Percentiles rank a stretch among this genome's conserved stretches.
phyloP scores from a whole-genome alignment of 2,797 vertebrate genomes.

The Champsocephalus esox region DNA sequence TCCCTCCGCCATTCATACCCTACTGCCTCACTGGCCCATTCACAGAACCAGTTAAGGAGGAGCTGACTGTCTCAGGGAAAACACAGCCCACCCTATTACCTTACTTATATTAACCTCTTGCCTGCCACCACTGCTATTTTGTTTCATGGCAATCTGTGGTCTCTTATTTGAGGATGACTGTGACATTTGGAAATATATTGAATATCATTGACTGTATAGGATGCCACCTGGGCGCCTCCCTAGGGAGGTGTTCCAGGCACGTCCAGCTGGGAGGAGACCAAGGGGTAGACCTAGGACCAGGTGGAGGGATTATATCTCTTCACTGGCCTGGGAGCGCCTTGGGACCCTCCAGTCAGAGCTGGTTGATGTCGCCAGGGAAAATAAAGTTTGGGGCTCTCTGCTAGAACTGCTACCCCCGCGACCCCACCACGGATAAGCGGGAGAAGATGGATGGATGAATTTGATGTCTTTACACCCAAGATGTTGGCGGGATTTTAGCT shows the following conservation, averaged over 20 bases:
- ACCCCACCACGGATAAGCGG: no score
- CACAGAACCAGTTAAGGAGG: conserved; percentile 82
- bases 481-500: neutral
- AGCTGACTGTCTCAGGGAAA: conserved; percentile 75
- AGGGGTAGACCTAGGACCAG: no score
- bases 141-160: neutral
- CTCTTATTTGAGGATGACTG: neutral
- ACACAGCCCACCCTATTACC: conserved; percentile 76
- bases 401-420: no score
- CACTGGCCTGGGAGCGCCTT: no score
- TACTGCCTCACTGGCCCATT: conserved; percentile 81
- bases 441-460: no score
- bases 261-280: no score
- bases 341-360: no score
- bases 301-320: no score
- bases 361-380: no score
- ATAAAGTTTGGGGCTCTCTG: no score
- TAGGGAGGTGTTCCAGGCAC: no score
- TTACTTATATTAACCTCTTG: conserved; percentile 76
- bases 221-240: no score
- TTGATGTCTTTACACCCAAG: neutral
- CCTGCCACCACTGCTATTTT: conserved; percentile 25
- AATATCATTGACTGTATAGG: neutral
- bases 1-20: conserved; percentile 84
- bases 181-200: neutral